A percentile compares a stretch with the other conserved stretches of the same genome.
phyloP scores from a whole-genome alignment of 2,888 invertebrate genomes.

The Steinernema hermaphroditum region DNA sequence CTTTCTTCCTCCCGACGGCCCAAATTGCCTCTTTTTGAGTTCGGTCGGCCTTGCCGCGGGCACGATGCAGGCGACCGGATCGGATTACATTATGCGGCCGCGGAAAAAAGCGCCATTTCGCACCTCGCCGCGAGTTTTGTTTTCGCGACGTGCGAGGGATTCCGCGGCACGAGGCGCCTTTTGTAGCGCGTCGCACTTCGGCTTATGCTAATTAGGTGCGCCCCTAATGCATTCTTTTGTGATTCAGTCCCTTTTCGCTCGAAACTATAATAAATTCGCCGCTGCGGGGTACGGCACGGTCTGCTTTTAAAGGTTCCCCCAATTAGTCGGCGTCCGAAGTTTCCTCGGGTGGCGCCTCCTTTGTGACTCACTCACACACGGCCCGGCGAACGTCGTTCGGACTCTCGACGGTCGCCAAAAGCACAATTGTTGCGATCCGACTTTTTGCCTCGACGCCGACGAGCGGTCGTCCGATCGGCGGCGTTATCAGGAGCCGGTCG shows the following conservation, averaged over 20 bases:
- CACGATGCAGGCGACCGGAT: not conserved
- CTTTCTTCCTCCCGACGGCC: not conserved
- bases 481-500: slow-evolving; percentile 11
- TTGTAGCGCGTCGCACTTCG: slow-evolving; percentile 2
- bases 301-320: too few relatives aligned
- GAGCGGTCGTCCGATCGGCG: not conserved
- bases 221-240: slow-evolving; percentile 11
- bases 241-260: too few relatives aligned
- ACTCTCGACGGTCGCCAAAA: not conserved
- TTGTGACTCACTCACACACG: too few relatives aligned
- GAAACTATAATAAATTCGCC: too few relatives aligned
- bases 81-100: not conserved
- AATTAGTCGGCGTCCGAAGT: too few relatives aligned
- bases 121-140: not conserved
- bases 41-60: not conserved
- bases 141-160: slow-evolving; percentile 1
- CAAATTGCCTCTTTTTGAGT: not conserved
- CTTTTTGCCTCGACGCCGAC: not conserved
- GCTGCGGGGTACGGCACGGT: too few relatives aligned
- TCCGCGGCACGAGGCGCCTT: not conserved
- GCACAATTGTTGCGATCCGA: slow-evolving; percentile 11
- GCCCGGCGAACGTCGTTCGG: not conserved
- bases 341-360: too few relatives aligned
- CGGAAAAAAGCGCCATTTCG: not conserved
- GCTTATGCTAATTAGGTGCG: slow-evolving; percentile 18